Percentiles rank a stretch among this genome's conserved stretches.
Evolutionary conservation across 2,888 invertebrate species (phyloP).

Genomic region (Plagiodera versicolora): DNA sequence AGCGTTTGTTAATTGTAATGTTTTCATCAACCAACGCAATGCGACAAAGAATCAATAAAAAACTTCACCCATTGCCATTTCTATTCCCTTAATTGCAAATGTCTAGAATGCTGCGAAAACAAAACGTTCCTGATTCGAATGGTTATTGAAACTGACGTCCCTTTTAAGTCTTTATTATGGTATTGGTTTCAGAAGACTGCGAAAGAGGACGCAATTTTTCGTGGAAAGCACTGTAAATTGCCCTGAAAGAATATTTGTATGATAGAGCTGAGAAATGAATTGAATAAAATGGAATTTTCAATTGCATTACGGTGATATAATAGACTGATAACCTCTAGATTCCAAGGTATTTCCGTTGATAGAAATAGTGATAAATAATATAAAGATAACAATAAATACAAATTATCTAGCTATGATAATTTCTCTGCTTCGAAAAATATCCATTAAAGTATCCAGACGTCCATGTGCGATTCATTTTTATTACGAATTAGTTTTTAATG

Average conservation of each 20-base stretch:
- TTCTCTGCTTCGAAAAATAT: not conserved
- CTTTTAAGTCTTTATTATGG: not conserved
- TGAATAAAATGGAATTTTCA: too few species aligned
- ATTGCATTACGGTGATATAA: too few species aligned
- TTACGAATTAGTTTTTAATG: constrained; percentile 27
- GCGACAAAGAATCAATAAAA: not conserved
- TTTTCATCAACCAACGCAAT: not conserved
- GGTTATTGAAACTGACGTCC: not conserved
- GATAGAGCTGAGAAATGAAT: too few species aligned
- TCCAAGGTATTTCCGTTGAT: not conserved
- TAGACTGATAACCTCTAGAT: too few species aligned
- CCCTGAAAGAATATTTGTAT: too few species aligned
- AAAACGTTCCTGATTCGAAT: not conserved
- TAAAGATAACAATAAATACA: not conserved
- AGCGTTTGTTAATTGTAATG: too few species aligned
- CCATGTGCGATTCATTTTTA: constrained; percentile 28
- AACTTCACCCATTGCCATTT: not conserved
- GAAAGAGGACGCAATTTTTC: not conserved
- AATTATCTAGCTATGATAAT: not conserved
- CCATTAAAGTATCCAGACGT: constrained; percentile 2
- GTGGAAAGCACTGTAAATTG: too few species aligned
- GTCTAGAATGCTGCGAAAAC: not conserved
- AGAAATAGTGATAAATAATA: not conserved
- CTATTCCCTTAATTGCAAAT: not conserved
- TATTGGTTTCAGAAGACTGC: not conserved